These are phyloP conservation scores for Steinernema carpocapsae DNA, from an alignment of 2,888 invertebrate genomes.

Conservation along the genomic window DNA sequence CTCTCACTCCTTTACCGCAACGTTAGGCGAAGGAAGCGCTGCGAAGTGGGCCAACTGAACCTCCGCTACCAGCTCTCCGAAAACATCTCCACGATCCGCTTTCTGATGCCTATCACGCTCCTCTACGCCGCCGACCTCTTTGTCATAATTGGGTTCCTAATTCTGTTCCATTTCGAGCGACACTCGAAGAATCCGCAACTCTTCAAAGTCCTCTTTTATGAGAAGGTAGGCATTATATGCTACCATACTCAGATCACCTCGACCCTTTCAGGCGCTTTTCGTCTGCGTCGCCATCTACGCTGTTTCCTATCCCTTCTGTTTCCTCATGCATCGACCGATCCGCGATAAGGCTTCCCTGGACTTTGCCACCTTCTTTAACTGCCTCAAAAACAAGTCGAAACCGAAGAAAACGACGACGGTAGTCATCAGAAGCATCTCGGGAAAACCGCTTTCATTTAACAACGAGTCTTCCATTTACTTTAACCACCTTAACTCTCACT, in stretches of 20 bases:
- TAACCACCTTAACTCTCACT: not conserved
- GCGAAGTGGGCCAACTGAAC: constrained; percentile 10
- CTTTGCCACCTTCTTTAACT: not conserved
- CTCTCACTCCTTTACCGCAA: not conserved
- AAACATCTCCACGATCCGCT: constrained; percentile 5
- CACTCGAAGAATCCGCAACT: not conserved
- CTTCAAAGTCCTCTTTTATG: constrained; percentile 1
- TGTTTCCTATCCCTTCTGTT: constrained; percentile 16
- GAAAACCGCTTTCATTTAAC: not conserved
- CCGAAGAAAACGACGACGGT: not conserved
- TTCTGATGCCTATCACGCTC: constrained; percentile 18
- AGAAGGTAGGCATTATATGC: not conserved
- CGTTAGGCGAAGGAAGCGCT: not conserved
- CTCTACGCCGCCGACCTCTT: constrained; percentile 4
- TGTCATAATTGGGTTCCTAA: not conserved
- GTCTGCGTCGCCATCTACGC: not conserved
- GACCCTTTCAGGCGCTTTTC: not conserved
- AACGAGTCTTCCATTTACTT: constrained; percentile 13
- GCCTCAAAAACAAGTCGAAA: not conserved
- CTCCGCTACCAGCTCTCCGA: constrained; percentile 31
- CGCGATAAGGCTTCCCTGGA: not conserved
- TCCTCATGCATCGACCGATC: constrained; percentile 25
- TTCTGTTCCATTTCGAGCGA: constrained; percentile 1
- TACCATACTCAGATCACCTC: not conserved
- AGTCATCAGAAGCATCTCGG: constrained; percentile 14